These are phyloP conservation scores for Whitmania pigra DNA, from an alignment of 1,140 invertebrate species.

Conservation along the genomic window DNA sequence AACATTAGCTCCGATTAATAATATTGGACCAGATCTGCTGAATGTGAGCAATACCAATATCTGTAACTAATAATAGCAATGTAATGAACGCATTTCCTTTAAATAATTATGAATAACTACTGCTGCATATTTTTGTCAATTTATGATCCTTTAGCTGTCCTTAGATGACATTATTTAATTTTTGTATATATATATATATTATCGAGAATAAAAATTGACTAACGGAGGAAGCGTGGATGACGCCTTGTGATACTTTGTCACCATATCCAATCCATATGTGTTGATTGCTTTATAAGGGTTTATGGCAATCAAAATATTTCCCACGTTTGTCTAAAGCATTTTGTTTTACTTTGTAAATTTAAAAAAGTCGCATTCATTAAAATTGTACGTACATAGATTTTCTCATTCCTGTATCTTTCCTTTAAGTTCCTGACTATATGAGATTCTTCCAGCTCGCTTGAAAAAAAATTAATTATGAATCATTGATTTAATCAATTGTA, in stretches of 20 bases:
- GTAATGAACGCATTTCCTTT: too few relatives aligned
- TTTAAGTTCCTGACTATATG: constrained; percentile 88
- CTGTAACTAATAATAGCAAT: too few relatives aligned
- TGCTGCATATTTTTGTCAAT: too few relatives aligned
- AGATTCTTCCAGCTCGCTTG: constrained; percentile 87
- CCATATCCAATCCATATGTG: constrained; percentile 83
- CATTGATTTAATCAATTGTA: not conserved
- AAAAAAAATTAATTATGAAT: constrained; percentile 32
- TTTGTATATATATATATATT: not conserved
- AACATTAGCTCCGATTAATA: too few relatives aligned
- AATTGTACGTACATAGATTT: constrained; percentile 79
- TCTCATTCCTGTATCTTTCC: constrained; percentile 91
- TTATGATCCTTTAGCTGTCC: too few relatives aligned
- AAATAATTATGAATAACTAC: too few relatives aligned
- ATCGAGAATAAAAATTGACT: constrained; percentile 27
- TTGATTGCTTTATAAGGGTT: constrained; percentile 95
- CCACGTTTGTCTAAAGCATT: constrained; percentile 65
- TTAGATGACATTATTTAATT: too few relatives aligned
- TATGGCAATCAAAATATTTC: constrained; percentile 84
- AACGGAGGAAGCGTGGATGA: constrained; percentile 72
- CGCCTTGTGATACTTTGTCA: constrained; percentile 79
- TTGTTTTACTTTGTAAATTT: constrained; percentile 27
- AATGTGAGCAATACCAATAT: too few relatives aligned
- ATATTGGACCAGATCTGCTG: too few relatives aligned
- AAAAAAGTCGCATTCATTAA: not conserved